Percentiles rank a stretch among this genome's conserved stretches.
These are phyloP conservation scores for Eristalis pertinax DNA, from an alignment of 2,888 invertebrate species.

Conservation along the genomic window DNA sequence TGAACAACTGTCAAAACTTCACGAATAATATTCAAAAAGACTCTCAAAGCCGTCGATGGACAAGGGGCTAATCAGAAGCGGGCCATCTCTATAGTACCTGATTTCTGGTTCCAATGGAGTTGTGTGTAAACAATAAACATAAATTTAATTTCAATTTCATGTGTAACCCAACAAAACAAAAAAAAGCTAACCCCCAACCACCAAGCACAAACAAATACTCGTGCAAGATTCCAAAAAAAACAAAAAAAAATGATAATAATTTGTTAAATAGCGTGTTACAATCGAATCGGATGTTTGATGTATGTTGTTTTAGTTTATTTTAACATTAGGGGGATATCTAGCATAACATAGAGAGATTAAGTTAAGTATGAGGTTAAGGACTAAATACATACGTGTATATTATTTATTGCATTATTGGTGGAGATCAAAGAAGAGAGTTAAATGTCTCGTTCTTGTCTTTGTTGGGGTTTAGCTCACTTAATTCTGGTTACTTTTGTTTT, in stretches of 20 bases:
- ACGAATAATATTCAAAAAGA: too few species aligned
- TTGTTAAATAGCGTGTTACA: conserved; percentile 10
- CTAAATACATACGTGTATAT: conserved; percentile 60
- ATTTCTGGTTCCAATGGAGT: too few species aligned
- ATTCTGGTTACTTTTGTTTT: conserved; percentile 73
- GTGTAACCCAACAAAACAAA: conserved; percentile 49
- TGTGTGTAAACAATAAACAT: not conserved
- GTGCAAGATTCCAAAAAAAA: not conserved
- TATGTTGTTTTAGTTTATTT: conserved; percentile 14
- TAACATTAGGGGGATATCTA: conserved; percentile 31
- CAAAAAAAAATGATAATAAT: not conserved
- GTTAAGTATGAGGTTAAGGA: conserved; percentile 45
- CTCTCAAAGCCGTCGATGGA: too few species aligned
- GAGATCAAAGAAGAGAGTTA: conserved; percentile 44
- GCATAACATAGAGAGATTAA: conserved; percentile 44
- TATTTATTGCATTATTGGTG: conserved; percentile 55
- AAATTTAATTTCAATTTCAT: not conserved
- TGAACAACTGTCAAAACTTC: too few species aligned
- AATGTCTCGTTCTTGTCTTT: conserved; percentile 57
- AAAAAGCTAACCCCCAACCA: conserved; percentile 74
- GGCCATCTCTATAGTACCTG: too few species aligned
- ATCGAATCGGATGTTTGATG: not conserved
- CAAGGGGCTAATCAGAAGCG: too few species aligned
- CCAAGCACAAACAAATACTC: conserved; percentile 53
- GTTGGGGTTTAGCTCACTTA: conserved; percentile 82